Percentiles rank a stretch among this genome's conserved stretches.
Conservation (phyloP, 2,797 vertebrate species). For the Esox lucius region DNA sequence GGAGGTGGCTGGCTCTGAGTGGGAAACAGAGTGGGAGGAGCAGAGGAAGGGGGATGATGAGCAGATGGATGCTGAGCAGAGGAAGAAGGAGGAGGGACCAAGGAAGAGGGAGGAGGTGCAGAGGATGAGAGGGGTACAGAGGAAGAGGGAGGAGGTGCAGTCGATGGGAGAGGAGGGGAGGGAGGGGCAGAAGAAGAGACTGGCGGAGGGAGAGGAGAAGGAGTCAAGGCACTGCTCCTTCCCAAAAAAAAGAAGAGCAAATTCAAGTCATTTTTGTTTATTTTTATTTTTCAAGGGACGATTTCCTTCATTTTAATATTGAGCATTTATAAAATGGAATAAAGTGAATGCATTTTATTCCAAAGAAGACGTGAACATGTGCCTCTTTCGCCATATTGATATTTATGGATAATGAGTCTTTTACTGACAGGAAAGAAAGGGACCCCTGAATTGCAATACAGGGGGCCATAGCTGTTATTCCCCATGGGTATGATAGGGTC, state of each 20-base stretch:
- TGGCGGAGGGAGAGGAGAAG: conserved; percentile 44
- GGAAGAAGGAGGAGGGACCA: too few relatives aligned
- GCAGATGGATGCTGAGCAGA: neutral
- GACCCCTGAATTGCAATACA: neutral
- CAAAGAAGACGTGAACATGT: neutral
- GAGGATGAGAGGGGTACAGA: neutral
- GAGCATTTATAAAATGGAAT: neutral
- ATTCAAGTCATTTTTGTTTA: neutral
- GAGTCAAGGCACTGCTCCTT: conserved; percentile 49
- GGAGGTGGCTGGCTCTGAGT: too few relatives aligned
- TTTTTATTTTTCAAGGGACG: too few relatives aligned
- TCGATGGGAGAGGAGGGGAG: neutral
- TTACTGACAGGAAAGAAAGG: neutral
- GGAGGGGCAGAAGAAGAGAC: conserved; percentile 37
- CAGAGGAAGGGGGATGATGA: neutral
- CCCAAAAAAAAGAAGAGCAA: conserved; percentile 29
- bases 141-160: neutral
- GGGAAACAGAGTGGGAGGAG: conserved; percentile 3
- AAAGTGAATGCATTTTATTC: neutral
- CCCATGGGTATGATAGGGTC: too few relatives aligned
- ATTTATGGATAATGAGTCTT: neutral
- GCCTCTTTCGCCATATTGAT: neutral
- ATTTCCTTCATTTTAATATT: neutral
- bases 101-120: neutral
- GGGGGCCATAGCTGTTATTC: too few relatives aligned